Base-by-base conservation (phyloP, 2,113 vertebrate genomes). In the Terrapene triunguis region DNA sequence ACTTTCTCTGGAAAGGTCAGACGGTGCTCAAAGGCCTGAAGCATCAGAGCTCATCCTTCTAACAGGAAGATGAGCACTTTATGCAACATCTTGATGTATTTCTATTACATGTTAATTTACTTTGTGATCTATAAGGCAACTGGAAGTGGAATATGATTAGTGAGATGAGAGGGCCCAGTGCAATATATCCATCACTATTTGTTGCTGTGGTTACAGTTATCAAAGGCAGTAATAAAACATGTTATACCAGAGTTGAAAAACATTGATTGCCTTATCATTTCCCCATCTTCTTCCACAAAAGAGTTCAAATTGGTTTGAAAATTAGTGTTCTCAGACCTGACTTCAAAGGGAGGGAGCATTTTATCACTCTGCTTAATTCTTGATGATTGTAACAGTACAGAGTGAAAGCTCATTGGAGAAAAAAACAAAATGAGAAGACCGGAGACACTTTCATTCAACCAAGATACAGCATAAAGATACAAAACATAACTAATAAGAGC, bases 161-260 rank as follows among this genome's bases (percentile, higher is more conserved):
- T 79, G 89, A 95, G 69, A 96, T 79, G 76, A 97, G 57, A 95
- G 5, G 62, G 44, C 82, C 29, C 35, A 94, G 80, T 59, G 55
- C 65, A 84, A 72, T n/a, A 54, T 27, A 88, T 54, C 80, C 65
- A 54, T 88, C 44, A 50, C 80, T 88, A 62, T 80, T 62, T 95
- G 90, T 93, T 97, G 94, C 94, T 95, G 44, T 94, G 86, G 92
- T 94, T 90, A 96, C 74, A 0, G 44, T 88, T 90, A 87, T 89
- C 89, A 94, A 92, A 95, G 84, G 83, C 74, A 22, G 29, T 78
- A 94, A 92, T 38, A 72, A 93, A 80, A 89, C 5, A 50, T 10
- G 42, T 76, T 82, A 86, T 80, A 47, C 42, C 35, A 85, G 32
- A 90, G 82, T 35, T 29, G 38, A 11, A 10, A n/a, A 85, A 87